Evolutionary conservation across 2,113 vertebrate species (phyloP).

Genomic region (Paralichthys olivaceus): DNA sequence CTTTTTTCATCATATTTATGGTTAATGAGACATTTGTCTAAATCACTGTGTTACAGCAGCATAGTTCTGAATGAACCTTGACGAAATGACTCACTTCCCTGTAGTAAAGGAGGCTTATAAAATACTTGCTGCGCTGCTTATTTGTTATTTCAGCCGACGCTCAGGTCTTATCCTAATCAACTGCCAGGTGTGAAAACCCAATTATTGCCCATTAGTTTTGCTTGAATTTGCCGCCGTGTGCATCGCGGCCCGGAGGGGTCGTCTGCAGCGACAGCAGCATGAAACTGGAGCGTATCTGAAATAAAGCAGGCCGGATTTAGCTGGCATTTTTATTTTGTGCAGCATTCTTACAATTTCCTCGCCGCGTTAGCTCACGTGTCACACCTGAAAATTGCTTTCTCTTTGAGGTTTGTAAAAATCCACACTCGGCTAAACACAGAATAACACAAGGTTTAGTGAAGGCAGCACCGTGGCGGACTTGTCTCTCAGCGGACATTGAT

Average conservation of each 20-base stretch:
- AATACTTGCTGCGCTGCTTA: constrained; percentile 26
- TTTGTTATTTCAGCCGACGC: constrained; percentile 44
- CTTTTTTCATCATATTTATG: background rate
- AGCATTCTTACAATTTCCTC: constrained; percentile 14
- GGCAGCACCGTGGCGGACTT: constrained; percentile 9
- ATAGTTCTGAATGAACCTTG: constrained; percentile 34
- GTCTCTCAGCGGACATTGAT: constrained; percentile 12
- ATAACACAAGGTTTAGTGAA: constrained; percentile 55
- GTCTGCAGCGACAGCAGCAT: constrained; percentile 6
- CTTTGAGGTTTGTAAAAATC: constrained; percentile 37
- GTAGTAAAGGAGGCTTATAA: constrained; percentile 2
- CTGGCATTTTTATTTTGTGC: constrained; percentile 28
- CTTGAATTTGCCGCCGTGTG: constrained; percentile 33
- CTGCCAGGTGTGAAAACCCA: constrained; percentile 44
- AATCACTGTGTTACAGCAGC: constrained; percentile 13
- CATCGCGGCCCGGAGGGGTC: constrained; percentile 22
- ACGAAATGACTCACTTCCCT: constrained; percentile 36
- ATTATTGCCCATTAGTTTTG: constrained; percentile 55
- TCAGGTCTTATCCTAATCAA: constrained; percentile 37
- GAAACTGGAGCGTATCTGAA: constrained; percentile 19
- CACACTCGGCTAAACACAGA: constrained; percentile 40
- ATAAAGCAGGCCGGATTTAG: constrained; percentile 25
- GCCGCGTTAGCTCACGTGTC: constrained; percentile 19
- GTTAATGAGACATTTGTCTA: constrained; percentile 31
- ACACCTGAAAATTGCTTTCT: constrained; percentile 37